Base-by-base conservation (phyloP, 2,888 invertebrate genomes). In the Chydorus sphaericus region DNA sequence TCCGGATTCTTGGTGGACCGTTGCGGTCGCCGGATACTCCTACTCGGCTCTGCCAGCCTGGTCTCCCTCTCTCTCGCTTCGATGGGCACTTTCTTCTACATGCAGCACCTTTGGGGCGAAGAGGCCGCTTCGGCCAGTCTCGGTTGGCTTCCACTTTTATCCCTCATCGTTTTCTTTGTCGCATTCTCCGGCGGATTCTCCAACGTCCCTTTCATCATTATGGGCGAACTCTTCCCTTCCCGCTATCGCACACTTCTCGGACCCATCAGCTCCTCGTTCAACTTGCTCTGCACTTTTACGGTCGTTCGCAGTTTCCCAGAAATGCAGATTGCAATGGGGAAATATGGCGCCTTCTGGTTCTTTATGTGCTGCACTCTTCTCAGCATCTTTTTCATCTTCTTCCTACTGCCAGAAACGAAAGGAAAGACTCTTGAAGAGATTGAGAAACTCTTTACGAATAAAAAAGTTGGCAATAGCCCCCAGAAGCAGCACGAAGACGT, bases 181-280 rank as follows among this genome's bases (percentile, higher is more conserved):
- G 54, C 54, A 3, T 59, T 48, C 31, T 59, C 59, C 8, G 50
- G 48, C 10, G 59, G 59, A 10, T 59, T 49, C 26, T 31, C 52
- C 54, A 58, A 54, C 37, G 54, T 59, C 29, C 59, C 59, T 5
- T 59, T 56, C 48, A 16, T 58, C 2, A 50, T 58, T 49, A 55
- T 62, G 62, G 48, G 54, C 14, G n/a, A 37, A 38, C 11, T 62
- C 57, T 51, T 62, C 57, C 57, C 62, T 56, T 30, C 57, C 37
- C 33, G 55, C 37, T 20, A 59, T 58, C 39, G 55, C 7, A 53
- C 38, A 48, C 36, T 37, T 57, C 58, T 36, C 50, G 62, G 44
- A 31, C 57, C 29, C 39, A 50, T 38, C 49, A 54, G 36, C 53
- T 62, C 48, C 16, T 58, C 28, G 39, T 58, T 52, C 48, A 59